Conservation (phyloP, 2,113 vertebrate genomes). For the Tangachromis dhanisi region DNA sequence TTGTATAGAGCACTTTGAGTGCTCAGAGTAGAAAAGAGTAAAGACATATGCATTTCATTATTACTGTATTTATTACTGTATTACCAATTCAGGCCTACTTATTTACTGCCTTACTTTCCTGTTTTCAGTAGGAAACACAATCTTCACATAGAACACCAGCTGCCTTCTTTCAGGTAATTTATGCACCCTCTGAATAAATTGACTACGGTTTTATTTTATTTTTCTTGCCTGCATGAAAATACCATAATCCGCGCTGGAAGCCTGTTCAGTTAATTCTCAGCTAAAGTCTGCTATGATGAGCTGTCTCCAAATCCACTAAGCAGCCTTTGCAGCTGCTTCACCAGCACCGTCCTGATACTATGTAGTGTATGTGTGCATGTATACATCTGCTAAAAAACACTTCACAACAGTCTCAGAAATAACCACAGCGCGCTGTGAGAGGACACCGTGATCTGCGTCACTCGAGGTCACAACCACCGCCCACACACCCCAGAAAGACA, state of each 20-base stretch:
- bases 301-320: slow-evolving; percentile 41
- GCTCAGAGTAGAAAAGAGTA: neutral
- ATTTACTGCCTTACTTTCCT: neutral
- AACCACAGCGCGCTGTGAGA: slow-evolving; percentile 5
- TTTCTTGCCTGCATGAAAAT: neutral
- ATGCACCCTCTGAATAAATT: neutral
- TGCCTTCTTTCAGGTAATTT: neutral
- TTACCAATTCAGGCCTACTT: neutral
- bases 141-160: neutral
- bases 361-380: neutral
- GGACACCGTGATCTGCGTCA: slow-evolving; percentile 26
- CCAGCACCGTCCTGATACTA: neutral
- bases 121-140: neutral
- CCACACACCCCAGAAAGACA: neutral
- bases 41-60: neutral
- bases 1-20: neutral
- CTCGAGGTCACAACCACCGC: neutral
- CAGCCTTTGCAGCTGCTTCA: slow-evolving; percentile 2
- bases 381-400: neutral
- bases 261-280: neutral
- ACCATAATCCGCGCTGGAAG: neutral
- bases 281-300: neutral
- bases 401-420: slow-evolving; percentile 34
- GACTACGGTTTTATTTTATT: neutral
- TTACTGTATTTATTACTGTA: neutral